Conservation (phyloP, 2,113 vertebrate genomes). For the Fukomys damarensis region DNA sequence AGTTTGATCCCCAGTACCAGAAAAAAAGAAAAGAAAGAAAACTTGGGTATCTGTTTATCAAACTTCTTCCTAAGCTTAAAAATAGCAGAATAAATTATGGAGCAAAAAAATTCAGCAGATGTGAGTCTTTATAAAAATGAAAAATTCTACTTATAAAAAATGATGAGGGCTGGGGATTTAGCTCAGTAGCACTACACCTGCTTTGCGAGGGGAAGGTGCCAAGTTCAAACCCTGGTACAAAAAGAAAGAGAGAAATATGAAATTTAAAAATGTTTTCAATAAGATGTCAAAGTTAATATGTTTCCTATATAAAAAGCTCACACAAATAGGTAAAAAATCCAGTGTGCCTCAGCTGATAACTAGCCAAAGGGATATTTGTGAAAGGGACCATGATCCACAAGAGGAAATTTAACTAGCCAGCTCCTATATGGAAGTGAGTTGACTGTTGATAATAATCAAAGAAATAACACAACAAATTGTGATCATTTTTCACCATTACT, state of each 20-base stretch:
- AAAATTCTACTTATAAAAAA: conserved; percentile 6
- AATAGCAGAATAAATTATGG: conserved; percentile 33
- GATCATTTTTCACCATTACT: background rate
- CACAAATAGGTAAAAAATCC: background rate
- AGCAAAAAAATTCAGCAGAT: background rate
- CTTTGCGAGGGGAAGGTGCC: no score
- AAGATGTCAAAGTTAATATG: conserved; percentile 3
- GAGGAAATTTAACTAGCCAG: background rate
- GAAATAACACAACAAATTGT: background rate
- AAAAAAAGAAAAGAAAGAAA: background rate
- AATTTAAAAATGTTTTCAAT: conserved; percentile 28
- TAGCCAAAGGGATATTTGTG: background rate
- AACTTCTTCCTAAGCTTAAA: conserved; percentile 30
- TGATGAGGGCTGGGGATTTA: no score
- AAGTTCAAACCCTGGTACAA: no score
- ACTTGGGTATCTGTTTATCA: background rate
- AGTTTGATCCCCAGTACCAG: no score
- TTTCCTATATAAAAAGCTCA: conserved; percentile 7
- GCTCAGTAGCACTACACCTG: no score
- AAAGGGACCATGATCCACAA: background rate
- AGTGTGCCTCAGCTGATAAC: background rate
- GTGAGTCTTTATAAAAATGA: conserved; percentile 25
- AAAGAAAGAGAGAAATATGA: conserved; percentile 16
- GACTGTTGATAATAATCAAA: conserved; percentile 16
- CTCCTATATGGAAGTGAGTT: background rate